Evolutionary conservation across 1,140 invertebrate species (phyloP), one percentile per base, ranked within the genome.

Genomic region (Homarus americanus): DNA sequence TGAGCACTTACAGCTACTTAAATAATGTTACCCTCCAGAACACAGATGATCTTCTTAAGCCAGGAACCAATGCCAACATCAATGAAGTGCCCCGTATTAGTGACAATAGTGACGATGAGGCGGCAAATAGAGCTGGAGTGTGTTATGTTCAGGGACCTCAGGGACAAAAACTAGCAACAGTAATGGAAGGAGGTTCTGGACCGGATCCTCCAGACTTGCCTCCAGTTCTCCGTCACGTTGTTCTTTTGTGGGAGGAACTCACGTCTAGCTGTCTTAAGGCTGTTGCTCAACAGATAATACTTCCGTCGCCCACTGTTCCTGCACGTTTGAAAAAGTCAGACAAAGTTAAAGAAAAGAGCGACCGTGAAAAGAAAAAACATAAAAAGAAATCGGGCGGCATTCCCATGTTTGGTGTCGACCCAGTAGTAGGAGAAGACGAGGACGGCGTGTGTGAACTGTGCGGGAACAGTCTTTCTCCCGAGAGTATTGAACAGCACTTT

Each of bases 181-280:
- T 91, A 5, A 92, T 91, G 87, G 92, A 92, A 69, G 87, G 89
- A 49, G 88, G 84, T 0, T 58, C 58, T 53, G 87, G 96, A 17
- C 96, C 82, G 28, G 92, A 93, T 24, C 75, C 87, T 40, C 92
- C 96, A 63, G 96, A 97, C 0, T 93, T 98, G 66, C 98, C 98
- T 5, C 97, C 98, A 0, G 97, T 98, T 0, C 94, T 99, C 7
- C 97, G 97, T 63, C 94, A 93, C 96, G 96, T 94, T 10, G 95
- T 95, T 3, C 96, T 97, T 89, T 94, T 99, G 9, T 99, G 98
- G 98, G 98, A 98, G 93, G 97, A 98, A 91, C 94, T 99, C n/a
- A 96, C 96, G 69, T 94, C 95, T 15, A 96, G 95, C 93, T 96
- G 96, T 93, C 94, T 97, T 0, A 96, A 96, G 93, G 96, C 96